Percentiles rank a stretch among this genome's conserved stretches.
These are phyloP conservation scores for Molossus alvarezi DNA, from an alignment of 2,797 vertebrate species.

Conservation along the genomic window DNA sequence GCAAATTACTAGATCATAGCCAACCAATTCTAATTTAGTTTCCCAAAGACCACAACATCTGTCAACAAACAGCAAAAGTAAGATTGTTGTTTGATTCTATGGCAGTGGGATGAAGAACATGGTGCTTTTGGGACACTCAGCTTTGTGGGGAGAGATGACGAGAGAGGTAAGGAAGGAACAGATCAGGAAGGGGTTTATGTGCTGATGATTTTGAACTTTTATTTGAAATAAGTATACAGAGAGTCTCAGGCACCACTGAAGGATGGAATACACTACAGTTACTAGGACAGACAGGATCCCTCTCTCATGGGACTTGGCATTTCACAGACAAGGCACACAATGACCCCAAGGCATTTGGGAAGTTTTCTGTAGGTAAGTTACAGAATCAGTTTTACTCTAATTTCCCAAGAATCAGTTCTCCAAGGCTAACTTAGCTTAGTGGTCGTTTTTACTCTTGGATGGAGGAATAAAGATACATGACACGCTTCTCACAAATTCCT, in stretches of 20 bases:
- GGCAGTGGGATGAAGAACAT: background rate
- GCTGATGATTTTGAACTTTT: background rate
- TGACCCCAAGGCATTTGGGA: background rate
- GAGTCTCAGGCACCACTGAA: background rate
- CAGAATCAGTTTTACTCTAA: background rate
- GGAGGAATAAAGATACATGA: background rate
- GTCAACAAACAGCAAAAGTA: background rate
- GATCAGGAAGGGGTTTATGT: background rate
- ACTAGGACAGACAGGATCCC: background rate
- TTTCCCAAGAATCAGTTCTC: background rate
- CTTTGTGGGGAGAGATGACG: background rate
- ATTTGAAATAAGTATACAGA: background rate
- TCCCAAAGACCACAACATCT: background rate
- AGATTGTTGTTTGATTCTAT: background rate
- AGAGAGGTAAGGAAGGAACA: background rate
- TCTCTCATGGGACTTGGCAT: background rate
- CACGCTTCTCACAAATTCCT: background rate
- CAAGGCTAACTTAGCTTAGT: background rate
- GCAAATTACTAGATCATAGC: background rate
- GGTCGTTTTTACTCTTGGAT: background rate
- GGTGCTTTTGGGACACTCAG: background rate
- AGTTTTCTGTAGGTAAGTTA: background rate
- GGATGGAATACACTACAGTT: background rate
- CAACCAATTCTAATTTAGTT: conserved; percentile 27
- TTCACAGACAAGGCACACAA: background rate